Percentiles rank a stretch among this genome's conserved stretches.
phyloP scores from a whole-genome alignment of 2,797 vertebrate genomes.

The Clarias laeviceps region DNA sequence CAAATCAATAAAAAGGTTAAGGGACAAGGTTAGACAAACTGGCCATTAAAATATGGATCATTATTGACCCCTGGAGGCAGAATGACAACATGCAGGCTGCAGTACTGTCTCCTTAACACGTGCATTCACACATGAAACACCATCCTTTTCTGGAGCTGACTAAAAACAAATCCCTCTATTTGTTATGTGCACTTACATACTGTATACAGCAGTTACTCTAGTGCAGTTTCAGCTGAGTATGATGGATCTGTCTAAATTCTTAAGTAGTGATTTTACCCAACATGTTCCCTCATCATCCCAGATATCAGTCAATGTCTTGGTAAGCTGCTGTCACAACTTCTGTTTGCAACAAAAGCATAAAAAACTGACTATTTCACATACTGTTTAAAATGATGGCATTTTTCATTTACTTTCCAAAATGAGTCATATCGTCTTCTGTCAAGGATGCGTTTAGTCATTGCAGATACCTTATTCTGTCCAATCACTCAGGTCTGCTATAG shows the following conservation, averaged over 20 bases:
- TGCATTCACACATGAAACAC: slow-evolving; percentile 12
- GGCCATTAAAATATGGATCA: slow-evolving; percentile 23
- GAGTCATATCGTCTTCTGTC: background rate
- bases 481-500: background rate
- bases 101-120: background rate
- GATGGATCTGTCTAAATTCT: background rate
- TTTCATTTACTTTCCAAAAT: background rate
- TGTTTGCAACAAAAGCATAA: background rate
- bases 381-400: background rate
- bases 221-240: background rate
- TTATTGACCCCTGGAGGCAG: slow-evolving; percentile 36
- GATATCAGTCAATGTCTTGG: background rate
- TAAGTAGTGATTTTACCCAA: background rate
- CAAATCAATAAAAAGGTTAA: background rate
- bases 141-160: background rate
- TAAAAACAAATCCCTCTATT: too few relatives aligned
- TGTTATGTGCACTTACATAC: background rate
- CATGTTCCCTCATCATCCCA: background rate
- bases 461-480: background rate
- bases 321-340: background rate
- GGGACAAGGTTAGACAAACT: slow-evolving; percentile 12
- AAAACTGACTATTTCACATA: background rate
- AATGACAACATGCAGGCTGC: background rate
- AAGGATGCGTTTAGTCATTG: background rate
- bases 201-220: background rate